Percentiles rank a stretch among this genome's conserved stretches.
Conservation (phyloP, 1,140 invertebrate genomes). For the Piezodorus guildinii region DNA sequence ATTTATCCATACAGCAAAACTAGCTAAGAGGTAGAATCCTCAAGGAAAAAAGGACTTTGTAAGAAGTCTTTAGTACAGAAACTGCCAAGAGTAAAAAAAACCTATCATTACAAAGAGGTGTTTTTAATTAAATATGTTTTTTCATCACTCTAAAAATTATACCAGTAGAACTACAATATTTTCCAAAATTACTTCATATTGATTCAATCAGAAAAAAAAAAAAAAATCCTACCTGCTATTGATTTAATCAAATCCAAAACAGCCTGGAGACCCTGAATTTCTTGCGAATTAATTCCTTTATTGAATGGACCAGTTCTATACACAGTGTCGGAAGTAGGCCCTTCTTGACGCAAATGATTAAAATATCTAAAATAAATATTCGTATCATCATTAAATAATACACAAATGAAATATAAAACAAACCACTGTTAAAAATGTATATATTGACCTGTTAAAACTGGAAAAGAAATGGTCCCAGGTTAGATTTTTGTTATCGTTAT, state of each 20-base stretch:
- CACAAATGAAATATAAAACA: background rate
- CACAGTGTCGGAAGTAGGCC: slow-evolving; percentile 45
- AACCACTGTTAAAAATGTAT: too few species aligned
- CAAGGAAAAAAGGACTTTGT: too few species aligned
- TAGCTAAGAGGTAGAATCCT: too few species aligned
- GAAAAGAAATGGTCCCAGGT: slow-evolving; percentile 82
- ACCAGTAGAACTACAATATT: too few species aligned
- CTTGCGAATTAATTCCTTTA: slow-evolving; percentile 63
- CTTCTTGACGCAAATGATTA: slow-evolving; percentile 50
- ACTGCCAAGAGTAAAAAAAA: too few species aligned
- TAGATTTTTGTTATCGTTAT: slow-evolving; percentile 37
- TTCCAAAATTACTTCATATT: slow-evolving; percentile 44
- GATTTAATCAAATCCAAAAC: slow-evolving; percentile 65
- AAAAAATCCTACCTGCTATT: slow-evolving; percentile 59
- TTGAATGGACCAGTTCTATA: slow-evolving; percentile 45
- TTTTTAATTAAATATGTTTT: too few species aligned
- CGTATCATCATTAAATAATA: slow-evolving; percentile 15
- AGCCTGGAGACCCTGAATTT: slow-evolving; percentile 75
- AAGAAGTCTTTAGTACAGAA: too few species aligned
- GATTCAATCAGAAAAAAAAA: slow-evolving; percentile 60
- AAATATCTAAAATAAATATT: slow-evolving; percentile 34
- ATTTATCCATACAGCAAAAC: too few species aligned
- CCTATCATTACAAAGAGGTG: too few species aligned
- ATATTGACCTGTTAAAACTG: slow-evolving; percentile 59
- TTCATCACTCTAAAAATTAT: too few species aligned